phyloP scores from a whole-genome alignment of 2,797 vertebrate species.

The Acanthurus lineatus region DNA sequence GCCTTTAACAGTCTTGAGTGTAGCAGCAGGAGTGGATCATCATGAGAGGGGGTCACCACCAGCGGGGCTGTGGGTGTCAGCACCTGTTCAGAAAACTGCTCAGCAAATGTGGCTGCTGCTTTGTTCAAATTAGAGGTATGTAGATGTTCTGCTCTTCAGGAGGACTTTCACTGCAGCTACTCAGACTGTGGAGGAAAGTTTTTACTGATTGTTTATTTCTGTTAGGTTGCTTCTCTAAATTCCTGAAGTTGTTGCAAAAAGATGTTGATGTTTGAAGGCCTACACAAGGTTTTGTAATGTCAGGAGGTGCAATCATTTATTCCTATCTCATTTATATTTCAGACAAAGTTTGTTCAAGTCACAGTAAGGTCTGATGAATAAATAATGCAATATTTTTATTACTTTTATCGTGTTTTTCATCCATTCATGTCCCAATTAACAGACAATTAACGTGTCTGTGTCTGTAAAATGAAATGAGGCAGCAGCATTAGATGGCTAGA shows the following conservation, averaged over 20 bases:
- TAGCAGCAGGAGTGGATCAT: slow-evolving; percentile 76
- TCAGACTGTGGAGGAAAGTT: neutral
- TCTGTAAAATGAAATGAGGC: neutral
- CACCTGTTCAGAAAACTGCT: slow-evolving; percentile 92
- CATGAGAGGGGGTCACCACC: slow-evolving; percentile 89
- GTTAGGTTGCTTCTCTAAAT: neutral
- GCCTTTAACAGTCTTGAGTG: slow-evolving; percentile 56
- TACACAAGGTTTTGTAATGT: neutral
- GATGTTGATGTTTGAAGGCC: neutral
- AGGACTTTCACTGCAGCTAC: neutral
- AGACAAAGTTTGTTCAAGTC: neutral
- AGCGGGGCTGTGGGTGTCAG: slow-evolving; percentile 89
- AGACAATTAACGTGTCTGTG: neutral
- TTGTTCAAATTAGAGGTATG: slow-evolving; percentile 88
- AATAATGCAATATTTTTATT: neutral
- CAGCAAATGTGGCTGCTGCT: slow-evolving; percentile 91
- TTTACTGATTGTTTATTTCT: neutral
- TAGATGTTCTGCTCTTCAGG: slow-evolving; percentile 39
- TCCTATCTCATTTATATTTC: neutral
- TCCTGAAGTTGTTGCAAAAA: neutral
- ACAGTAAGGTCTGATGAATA: neutral
- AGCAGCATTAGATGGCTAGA: neutral
- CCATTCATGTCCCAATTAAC: neutral
- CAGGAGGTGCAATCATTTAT: neutral
- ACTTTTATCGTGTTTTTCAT: neutral